Evolutionary conservation across 1,140 invertebrate species (phyloP).

Genomic region (Rhagoletis pomonella): DNA sequence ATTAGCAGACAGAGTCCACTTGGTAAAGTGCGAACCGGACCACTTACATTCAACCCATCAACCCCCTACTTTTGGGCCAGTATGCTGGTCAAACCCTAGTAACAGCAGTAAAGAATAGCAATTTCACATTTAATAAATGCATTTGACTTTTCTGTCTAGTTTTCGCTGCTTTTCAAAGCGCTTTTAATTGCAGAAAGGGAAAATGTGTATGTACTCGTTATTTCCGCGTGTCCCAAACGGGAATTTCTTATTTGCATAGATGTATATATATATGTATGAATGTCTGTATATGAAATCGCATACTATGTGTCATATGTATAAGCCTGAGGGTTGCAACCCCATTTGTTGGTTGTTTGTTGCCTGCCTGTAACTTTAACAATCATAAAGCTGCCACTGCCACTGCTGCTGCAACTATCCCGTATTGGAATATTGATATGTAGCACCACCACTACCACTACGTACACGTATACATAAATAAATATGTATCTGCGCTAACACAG

Average conservation of each 20-base stretch:
- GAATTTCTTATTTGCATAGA: conserved; percentile 29
- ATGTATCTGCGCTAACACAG: no score
- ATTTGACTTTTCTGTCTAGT: background rate
- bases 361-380: conserved; percentile 11
- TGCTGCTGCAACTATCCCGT: conserved; percentile 20
- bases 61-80: conserved; percentile 33
- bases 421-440: conserved; percentile 33
- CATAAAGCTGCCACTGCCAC: background rate
- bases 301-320: conserved; percentile 6
- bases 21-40: background rate
- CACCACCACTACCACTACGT: background rate
- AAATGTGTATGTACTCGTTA: background rate
- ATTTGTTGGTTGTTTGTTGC: conserved; percentile 23
- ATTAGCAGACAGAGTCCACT: conserved; percentile 37
- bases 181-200: background rate
- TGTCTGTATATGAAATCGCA: background rate
- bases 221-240: conserved; percentile 17
- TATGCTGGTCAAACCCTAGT: background rate
- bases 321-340: conserved; percentile 17
- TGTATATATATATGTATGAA: background rate
- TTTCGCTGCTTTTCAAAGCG: background rate
- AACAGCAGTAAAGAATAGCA: background rate
- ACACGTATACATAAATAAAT: no score
- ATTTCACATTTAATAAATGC: background rate
- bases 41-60: conserved; percentile 7